These are phyloP conservation scores for Oreochromis niloticus DNA, from an alignment of 2,113 vertebrate species.

Conservation along the genomic window DNA sequence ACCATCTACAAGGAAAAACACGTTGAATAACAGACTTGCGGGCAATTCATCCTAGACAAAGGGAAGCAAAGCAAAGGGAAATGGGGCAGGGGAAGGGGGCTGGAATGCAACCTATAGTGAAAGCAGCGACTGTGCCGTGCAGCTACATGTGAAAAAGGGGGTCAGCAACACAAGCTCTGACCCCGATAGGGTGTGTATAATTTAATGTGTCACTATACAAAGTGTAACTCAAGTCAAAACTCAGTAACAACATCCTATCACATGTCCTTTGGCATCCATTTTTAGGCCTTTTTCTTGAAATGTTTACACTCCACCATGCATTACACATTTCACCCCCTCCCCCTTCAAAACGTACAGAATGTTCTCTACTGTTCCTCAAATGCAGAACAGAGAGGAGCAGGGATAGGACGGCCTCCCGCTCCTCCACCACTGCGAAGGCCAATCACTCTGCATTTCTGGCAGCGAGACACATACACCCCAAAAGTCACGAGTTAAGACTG, in stretches of 20 bases:
- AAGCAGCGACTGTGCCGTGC: not conserved
- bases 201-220: not conserved
- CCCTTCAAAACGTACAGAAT: slow-evolving; percentile 52
- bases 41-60: slow-evolving; percentile 49
- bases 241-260: not conserved
- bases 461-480: not conserved
- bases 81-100: not conserved
- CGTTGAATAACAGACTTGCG: slow-evolving; percentile 57
- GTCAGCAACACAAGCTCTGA: not conserved
- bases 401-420: slow-evolving; percentile 31
- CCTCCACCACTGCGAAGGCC: slow-evolving; percentile 9
- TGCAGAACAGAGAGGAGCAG: slow-evolving; percentile 8
- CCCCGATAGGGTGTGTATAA: not conserved
- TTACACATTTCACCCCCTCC: not conserved
- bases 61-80: not conserved
- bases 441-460: slow-evolving; percentile 21
- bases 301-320: not conserved
- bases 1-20: slow-evolving; percentile 56
- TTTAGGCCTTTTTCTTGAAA: not conserved
- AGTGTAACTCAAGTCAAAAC: not conserved
- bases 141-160: not conserved
- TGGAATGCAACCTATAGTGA: slow-evolving; percentile 15
- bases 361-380: slow-evolving; percentile 64
- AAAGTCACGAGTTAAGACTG: slow-evolving; percentile 20
- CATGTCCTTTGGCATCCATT: not conserved